These are phyloP conservation scores for Rhinoraja longicauda DNA, from an alignment of 2,797 vertebrate genomes.

Conservation along the genomic window DNA sequence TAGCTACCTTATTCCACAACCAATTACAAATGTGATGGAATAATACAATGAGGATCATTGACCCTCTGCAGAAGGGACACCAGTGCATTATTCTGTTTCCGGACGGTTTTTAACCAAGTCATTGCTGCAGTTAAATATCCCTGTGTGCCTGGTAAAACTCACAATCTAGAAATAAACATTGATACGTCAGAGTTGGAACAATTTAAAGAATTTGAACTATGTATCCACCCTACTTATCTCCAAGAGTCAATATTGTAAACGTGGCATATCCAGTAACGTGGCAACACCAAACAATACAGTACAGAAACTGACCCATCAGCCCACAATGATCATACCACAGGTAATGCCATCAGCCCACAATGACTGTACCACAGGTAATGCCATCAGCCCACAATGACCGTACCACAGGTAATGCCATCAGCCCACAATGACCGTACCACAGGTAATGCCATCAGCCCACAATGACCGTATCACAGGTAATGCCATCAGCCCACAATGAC, in stretches of 20 bases:
- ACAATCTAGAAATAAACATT: slow-evolving; percentile 18
- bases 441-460: too few relatives aligned
- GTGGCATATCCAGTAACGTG: neutral
- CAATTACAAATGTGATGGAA: neutral
- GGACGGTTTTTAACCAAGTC: neutral
- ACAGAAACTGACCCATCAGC: too few relatives aligned
- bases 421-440: too few relatives aligned
- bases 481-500: too few relatives aligned
- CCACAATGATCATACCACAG: too few relatives aligned
- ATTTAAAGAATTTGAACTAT: slow-evolving; percentile 28
- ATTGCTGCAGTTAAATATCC: neutral
- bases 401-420: too few relatives aligned
- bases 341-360: too few relatives aligned
- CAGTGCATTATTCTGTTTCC: neutral
- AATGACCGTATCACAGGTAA: too few relatives aligned
- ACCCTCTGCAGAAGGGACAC: neutral
- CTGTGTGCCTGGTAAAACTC: neutral
- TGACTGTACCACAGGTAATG: too few relatives aligned
- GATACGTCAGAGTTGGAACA: neutral
- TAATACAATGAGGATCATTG: neutral
- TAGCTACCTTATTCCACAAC: too few relatives aligned
- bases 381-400: too few relatives aligned
- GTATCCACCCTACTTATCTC: slow-evolving; percentile 9
- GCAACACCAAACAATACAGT: too few relatives aligned
- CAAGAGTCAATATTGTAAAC: neutral